Evolutionary conservation across 2,888 invertebrate genomes (phyloP).

Genomic region (Mongoloraphidia duomilia): DNA sequence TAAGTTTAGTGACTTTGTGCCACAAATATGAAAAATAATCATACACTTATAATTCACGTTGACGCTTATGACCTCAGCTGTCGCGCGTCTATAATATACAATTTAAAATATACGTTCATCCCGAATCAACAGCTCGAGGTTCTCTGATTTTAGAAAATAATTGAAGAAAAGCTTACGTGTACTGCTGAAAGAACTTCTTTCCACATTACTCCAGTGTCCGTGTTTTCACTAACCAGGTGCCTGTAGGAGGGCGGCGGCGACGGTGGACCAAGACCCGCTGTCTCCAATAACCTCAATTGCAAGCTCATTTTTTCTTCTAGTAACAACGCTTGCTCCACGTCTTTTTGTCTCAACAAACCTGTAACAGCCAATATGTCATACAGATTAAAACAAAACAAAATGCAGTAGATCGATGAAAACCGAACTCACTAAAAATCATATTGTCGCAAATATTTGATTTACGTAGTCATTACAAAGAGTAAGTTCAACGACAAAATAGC

Average conservation of each 20-base stretch:
- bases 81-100: too few species aligned
- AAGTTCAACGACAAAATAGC: too few species aligned
- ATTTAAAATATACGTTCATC: too few species aligned
- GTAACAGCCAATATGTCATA: conserved; percentile 19
- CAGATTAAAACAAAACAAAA: neutral
- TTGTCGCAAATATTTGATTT: neutral
- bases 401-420: neutral
- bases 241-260: conserved; percentile 55
- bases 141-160: neutral
- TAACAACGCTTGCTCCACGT: conserved; percentile 69
- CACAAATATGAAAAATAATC: too few species aligned
- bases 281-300: conserved; percentile 60
- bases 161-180: conserved; percentile 35
- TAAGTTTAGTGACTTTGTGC: too few species aligned
- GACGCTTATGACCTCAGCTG: too few species aligned
- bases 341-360: conserved; percentile 78
- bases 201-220: conserved; percentile 66
- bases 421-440: neutral
- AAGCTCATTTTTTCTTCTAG: conserved; percentile 81
- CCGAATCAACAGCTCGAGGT: too few species aligned
- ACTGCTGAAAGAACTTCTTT: conserved; percentile 67
- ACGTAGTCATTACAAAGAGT: neutral
- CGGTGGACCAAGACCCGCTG: conserved; percentile 48
- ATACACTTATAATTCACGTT: too few species aligned
- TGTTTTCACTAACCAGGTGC: conserved; percentile 59